These are phyloP conservation scores for Papilio polyxenes DNA, from an alignment of 1,140 invertebrate species.

Conservation along the genomic window DNA sequence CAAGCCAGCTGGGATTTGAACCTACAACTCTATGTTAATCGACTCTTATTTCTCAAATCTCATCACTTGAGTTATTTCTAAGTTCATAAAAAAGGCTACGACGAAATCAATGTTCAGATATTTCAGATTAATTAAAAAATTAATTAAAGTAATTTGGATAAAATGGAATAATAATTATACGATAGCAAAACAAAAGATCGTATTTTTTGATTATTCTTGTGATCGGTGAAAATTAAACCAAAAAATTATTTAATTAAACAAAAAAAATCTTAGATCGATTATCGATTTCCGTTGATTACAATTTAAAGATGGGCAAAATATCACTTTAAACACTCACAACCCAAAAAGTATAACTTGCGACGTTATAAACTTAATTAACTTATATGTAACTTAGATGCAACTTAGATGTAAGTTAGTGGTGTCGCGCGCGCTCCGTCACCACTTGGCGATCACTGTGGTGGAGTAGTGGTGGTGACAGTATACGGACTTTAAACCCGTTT, in stretches of 20 bases:
- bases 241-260: neutral
- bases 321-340: neutral
- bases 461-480: neutral
- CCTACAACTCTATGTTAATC: neutral
- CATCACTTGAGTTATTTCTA: too few relatives aligned
- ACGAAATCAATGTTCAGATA: too few relatives aligned
- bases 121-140: too few relatives aligned
- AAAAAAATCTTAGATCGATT: neutral
- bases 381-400: neutral
- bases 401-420: neutral
- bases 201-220: too few relatives aligned
- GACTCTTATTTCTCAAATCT: neutral
- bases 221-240: too few relatives aligned
- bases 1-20: neutral
- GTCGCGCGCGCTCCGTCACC: conserved; percentile 1
- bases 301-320: neutral
- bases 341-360: neutral
- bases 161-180: too few relatives aligned
- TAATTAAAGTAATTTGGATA: too few relatives aligned
- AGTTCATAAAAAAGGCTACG: too few relatives aligned
- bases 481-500: neutral
- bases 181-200: too few relatives aligned
- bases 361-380: neutral
- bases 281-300: too few relatives aligned
- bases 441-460: neutral